A percentile compares a stretch with the other conserved stretches of the same genome.
phyloP scores from a whole-genome alignment of 2,888 invertebrate species.

The Minunthozetes semirufus region DNA sequence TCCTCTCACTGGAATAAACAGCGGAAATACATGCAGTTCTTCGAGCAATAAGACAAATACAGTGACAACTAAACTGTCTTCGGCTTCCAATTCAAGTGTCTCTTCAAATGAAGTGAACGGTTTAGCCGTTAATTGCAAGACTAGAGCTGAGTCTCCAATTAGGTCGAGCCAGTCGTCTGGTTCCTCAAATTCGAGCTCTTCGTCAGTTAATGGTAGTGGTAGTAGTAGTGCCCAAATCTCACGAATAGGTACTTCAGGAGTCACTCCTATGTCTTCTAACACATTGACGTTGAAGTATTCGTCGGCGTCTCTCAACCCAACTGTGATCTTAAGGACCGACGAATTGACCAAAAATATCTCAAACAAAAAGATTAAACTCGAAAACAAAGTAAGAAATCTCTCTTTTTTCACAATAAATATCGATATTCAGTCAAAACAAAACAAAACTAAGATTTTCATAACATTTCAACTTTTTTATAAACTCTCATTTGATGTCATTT shows the following conservation, averaged over 20 bases:
- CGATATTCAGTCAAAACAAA: too few relatives aligned
- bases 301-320: slow-evolving; percentile 28
- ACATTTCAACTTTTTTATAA: background rate
- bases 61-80: background rate
- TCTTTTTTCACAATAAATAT: too few relatives aligned
- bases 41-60: background rate
- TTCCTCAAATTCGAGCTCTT: background rate
- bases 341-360: slow-evolving; percentile 17
- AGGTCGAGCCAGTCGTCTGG: background rate
- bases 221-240: slow-evolving; percentile 18
- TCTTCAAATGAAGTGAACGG: slow-evolving; percentile 16
- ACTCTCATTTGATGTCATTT: too few relatives aligned
- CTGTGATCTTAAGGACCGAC: slow-evolving; percentile 31
- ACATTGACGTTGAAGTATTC: slow-evolving; percentile 38
- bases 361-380: slow-evolving; percentile 15
- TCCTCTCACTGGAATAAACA: slow-evolving; percentile 12
- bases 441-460: too few relatives aligned
- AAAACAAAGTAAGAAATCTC: slow-evolving; percentile 4
- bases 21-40: slow-evolving; percentile 8
- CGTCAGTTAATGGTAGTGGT: background rate
- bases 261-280: slow-evolving; percentile 5
- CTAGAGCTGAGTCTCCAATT: background rate
- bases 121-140: background rate
- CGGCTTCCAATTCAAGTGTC: background rate
- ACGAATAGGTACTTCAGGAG: background rate